A percentile compares a stretch with the other conserved stretches of the same genome.
phyloP scores from a whole-genome alignment of 1,140 invertebrate genomes.

The Propsilocerus akamusi region DNA sequence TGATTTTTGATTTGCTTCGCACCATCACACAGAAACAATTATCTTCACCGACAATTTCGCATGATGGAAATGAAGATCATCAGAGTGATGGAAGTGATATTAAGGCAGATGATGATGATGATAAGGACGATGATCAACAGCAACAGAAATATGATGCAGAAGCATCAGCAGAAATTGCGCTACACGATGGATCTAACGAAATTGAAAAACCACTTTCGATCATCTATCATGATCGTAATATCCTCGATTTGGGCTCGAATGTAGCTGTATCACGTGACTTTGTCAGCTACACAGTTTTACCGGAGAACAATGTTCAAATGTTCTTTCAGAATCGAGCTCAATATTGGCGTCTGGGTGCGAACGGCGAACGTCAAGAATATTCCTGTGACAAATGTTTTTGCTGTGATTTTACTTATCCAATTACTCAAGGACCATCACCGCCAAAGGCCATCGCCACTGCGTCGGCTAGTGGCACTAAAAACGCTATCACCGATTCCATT shows the following conservation, averaged over 20 bases:
- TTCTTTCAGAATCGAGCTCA: conserved; percentile 1
- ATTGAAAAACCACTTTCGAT: neutral
- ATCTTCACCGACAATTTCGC: neutral
- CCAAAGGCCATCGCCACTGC: neutral
- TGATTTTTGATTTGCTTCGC: too few species aligned
- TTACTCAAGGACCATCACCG: neutral
- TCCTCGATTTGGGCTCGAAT: neutral
- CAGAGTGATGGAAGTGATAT: neutral
- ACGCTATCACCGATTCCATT: neutral
- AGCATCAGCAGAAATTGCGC: neutral
- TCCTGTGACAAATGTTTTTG: neutral
- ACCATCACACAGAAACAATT: neutral
- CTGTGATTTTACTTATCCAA: neutral
- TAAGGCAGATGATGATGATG: neutral
- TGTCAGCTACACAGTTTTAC: neutral
- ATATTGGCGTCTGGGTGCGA: neutral
- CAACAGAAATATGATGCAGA: neutral
- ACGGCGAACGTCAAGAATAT: neutral
- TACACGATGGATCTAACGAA: neutral
- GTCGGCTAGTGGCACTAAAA: neutral
- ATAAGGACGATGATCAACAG: neutral
- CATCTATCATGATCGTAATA: neutral
- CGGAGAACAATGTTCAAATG: neutral
- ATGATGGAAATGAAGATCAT: neutral
- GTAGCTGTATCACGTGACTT: neutral